Percentiles rank a stretch among this genome's conserved stretches.
Evolutionary conservation across 2,113 vertebrate genomes (phyloP).

Genomic region (Paracanthobrama guichenoti): DNA sequence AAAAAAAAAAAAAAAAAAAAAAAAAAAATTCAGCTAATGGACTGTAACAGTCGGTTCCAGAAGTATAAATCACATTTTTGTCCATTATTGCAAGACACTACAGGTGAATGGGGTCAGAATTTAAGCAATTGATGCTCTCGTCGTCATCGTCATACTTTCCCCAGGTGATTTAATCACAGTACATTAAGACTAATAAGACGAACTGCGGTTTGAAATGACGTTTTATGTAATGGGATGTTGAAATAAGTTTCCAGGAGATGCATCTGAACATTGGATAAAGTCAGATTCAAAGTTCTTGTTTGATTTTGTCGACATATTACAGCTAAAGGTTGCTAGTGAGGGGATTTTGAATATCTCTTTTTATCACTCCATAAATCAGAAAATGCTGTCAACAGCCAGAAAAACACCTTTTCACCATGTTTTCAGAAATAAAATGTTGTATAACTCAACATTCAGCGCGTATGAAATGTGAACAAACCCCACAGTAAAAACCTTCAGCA

Average conservation of each 20-base stretch:
- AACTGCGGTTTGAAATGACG: too few relatives aligned
- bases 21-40: constrained; percentile 4
- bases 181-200: background rate
- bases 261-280: background rate
- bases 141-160: too few relatives aligned
- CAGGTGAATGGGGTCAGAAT: background rate
- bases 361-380: background rate
- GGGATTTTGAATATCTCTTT: background rate
- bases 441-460: too few relatives aligned
- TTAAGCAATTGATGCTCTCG: background rate
- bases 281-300: background rate
- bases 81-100: background rate
- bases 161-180: background rate
- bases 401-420: background rate
- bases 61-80: background rate
- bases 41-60: background rate
- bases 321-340: background rate
- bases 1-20: too few relatives aligned
- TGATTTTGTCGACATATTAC: background rate
- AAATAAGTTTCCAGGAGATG: background rate
- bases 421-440: background rate
- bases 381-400: background rate
- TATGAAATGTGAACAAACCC: background rate
- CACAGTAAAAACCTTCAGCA: background rate
- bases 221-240: background rate